Evolutionary conservation across 2,797 vertebrate genomes (phyloP), one percentile per base, ranked within the genome.

Genomic region (Loriculus beryllinus): DNA sequence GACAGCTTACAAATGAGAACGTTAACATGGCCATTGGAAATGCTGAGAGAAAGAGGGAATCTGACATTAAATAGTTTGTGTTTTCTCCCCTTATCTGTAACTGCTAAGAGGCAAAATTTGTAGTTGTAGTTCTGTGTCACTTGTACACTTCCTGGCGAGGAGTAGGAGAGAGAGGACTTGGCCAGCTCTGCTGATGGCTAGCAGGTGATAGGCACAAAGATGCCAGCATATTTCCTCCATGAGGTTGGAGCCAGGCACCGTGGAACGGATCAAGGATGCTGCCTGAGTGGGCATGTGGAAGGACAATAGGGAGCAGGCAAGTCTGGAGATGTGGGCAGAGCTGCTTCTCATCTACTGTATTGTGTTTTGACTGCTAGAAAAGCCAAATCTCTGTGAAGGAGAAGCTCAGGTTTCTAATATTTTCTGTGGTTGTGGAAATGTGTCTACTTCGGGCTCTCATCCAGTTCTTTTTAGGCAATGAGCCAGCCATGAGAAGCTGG

Each of bases 141-240:
- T 29, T 37, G 35, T 19, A 60, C 26, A 7, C 13, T 39, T 76
- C 14, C 10, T 1, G 1, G 7, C 31, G 40, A 65, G n/a, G n/a
- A 13, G 23, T 10, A 33, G 45, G 19, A 28, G 21, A 37, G 19
- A 28, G 21, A 37, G 28, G 18, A 22, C 12, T 47, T 25, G 13
- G 25, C 18, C 25, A 26, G 45, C n/a, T 43, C 40, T 85, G 45
- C 45, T 76, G 40, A 12, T 54, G 45, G 49, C 19, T 69, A 22
- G 63, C 43, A 43, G 35, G 12, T 31, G 43, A 40, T 39, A 33
- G 75, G 42, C n/a, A 19, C 6, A 10, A 54, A 77, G 65, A n/a
- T 15, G 78, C 15, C 1, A 14, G 16, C 12, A 33, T 4, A 1
- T 57, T 49, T 40, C 15, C 33, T 70, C 39, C 1, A 0, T 22